Evolutionary conservation across 2,113 vertebrate species (phyloP).

Genomic region (Cyanocitta stelleri): DNA sequence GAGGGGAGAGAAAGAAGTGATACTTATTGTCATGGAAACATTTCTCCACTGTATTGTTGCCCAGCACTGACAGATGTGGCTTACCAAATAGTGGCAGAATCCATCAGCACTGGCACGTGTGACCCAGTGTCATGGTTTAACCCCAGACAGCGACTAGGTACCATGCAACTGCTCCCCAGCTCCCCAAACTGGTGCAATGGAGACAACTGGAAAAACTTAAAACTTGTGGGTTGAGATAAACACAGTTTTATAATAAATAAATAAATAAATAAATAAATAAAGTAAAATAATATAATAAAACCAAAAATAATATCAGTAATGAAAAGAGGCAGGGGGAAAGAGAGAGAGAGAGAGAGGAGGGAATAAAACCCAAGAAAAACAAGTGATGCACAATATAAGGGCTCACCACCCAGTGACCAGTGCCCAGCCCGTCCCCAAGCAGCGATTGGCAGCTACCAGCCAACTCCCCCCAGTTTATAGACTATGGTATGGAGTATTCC

Average conservation of each 20-base stretch:
- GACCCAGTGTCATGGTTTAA: neutral
- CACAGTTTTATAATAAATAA: neutral
- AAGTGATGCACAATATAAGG: neutral
- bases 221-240: neutral
- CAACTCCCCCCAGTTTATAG: neutral
- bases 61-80: neutral
- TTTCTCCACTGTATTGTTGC: neutral
- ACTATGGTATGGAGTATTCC: neutral
- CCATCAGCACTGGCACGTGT: neutral
- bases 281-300: neutral
- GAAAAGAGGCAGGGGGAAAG: neutral
- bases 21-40: slow-evolving; percentile 36
- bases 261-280: neutral
- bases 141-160: neutral
- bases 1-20: neutral
- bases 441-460: neutral
- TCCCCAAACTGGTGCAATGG: neutral
- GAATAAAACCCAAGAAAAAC: neutral
- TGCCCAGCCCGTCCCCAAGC: neutral
- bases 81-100: neutral
- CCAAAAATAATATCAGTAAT: neutral
- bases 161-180: neutral
- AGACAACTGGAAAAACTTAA: neutral
- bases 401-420: neutral
- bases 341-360: too few species aligned